Evolutionary conservation across 2,888 invertebrate genomes (phyloP).

Genomic region (Mythimna impura): DNA sequence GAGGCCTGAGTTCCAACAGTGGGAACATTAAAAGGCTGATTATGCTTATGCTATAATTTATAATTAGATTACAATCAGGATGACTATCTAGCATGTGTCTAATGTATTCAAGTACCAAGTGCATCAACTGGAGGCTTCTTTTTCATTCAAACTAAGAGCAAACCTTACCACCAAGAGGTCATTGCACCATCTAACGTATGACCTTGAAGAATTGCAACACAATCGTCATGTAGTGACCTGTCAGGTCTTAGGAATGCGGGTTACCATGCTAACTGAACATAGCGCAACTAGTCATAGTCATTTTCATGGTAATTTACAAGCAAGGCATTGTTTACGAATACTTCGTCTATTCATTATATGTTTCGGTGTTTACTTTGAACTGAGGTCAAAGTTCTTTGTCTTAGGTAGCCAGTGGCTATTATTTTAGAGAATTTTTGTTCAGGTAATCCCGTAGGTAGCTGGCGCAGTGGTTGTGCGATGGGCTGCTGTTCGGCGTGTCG

Average conservation of each 20-base stretch:
- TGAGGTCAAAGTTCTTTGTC: conserved; percentile 23
- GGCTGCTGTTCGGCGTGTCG: too few species aligned
- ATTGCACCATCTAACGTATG: conserved; percentile 23
- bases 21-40: too few species aligned
- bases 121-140: background rate
- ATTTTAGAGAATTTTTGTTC: background rate
- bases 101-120: too few species aligned
- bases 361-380: conserved; percentile 10
- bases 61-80: too few species aligned
- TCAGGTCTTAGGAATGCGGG: conserved; percentile 48
- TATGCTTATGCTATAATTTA: too few species aligned
- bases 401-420: background rate
- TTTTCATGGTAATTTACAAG: conserved; percentile 48
- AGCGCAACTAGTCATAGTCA: conserved; percentile 20
- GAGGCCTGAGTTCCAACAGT: too few species aligned
- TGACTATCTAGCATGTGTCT: too few species aligned
- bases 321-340: conserved; percentile 38
- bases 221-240: conserved; percentile 36
- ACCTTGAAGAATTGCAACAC: conserved; percentile 55
- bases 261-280: conserved; percentile 41
- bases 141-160: background rate
- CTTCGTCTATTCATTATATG: conserved; percentile 20
- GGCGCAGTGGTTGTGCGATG: too few species aligned
- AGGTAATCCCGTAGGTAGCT: too few species aligned
- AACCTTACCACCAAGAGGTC: background rate